Conservation (phyloP, 2,797 vertebrate species). For the Alosa sapidissima region DNA sequence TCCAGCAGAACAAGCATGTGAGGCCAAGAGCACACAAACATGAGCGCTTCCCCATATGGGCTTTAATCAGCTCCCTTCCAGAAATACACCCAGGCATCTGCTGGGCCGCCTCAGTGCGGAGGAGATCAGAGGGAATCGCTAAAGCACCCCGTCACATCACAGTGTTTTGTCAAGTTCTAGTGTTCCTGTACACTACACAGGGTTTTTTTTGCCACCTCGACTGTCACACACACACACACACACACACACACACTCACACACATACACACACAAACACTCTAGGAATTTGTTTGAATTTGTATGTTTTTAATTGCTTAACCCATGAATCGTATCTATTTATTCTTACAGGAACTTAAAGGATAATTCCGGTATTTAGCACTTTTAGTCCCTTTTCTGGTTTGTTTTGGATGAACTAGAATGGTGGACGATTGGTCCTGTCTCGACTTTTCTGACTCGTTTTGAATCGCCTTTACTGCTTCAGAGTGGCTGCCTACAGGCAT, state of each 20-base stretch:
- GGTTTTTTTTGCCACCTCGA: not conserved
- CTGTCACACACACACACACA: not conserved
- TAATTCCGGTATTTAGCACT: no score
- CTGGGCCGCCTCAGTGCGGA: constrained; percentile 25
- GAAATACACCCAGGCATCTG: constrained; percentile 46
- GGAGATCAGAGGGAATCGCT: constrained; percentile 32
- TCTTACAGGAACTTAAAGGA: no score
- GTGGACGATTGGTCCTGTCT: no score
- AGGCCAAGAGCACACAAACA: constrained; percentile 32
- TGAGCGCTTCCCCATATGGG: constrained; percentile 51
- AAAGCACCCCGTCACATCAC: constrained; percentile 20
- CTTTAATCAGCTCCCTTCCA: constrained; percentile 42
- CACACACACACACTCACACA: not conserved
- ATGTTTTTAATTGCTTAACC: not conserved
- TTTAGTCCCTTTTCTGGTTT: no score
- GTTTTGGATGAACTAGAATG: no score
- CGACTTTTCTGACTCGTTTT: no score
- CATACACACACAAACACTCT: not conserved
- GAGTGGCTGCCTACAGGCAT: no score
- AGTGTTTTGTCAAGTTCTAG: constrained; percentile 23
- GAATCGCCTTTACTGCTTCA: no score
- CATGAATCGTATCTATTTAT: no score
- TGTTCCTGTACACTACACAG: not conserved
- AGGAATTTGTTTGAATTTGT: not conserved
- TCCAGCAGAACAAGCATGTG: not conserved